phyloP scores from a whole-genome alignment of 2,113 vertebrate species.

The Coreoperca whiteheadi region DNA sequence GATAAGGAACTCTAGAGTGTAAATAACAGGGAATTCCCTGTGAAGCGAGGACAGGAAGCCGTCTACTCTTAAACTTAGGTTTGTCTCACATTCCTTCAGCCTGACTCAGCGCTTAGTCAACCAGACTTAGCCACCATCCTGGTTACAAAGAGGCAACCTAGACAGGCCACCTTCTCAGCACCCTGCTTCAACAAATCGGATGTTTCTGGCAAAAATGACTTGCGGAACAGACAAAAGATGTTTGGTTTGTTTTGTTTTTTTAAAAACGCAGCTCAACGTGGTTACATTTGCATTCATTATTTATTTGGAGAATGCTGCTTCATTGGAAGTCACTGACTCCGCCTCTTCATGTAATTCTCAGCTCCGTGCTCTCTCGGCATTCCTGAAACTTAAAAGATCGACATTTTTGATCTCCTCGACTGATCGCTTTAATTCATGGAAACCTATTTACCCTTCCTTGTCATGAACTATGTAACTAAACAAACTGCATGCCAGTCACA shows the following conservation, averaged over 20 bases:
- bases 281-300: not conserved
- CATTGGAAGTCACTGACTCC: not conserved
- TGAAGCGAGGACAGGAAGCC: not conserved
- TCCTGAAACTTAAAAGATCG: not conserved
- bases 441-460: not conserved
- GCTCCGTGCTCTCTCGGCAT: not conserved
- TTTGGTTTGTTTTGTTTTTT: too few relatives aligned
- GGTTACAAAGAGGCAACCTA: slow-evolving; percentile 7
- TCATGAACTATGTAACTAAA: not conserved
- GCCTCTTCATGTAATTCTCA: not conserved
- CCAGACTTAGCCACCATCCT: not conserved
- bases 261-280: not conserved
- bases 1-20: not conserved
- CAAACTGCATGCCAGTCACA: not conserved
- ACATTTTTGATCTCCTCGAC: not conserved
- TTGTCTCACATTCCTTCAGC: slow-evolving; percentile 28
- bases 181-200: not conserved
- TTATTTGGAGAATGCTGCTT: not conserved
- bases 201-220: not conserved
- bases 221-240: not conserved
- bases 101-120: slow-evolving; percentile 29
- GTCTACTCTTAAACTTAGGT: not conserved
- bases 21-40: not conserved
- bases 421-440: slow-evolving; percentile 21
- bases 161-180: not conserved